Conservation (phyloP, 2,113 vertebrate genomes). For the Syngnathus scovelli region DNA sequence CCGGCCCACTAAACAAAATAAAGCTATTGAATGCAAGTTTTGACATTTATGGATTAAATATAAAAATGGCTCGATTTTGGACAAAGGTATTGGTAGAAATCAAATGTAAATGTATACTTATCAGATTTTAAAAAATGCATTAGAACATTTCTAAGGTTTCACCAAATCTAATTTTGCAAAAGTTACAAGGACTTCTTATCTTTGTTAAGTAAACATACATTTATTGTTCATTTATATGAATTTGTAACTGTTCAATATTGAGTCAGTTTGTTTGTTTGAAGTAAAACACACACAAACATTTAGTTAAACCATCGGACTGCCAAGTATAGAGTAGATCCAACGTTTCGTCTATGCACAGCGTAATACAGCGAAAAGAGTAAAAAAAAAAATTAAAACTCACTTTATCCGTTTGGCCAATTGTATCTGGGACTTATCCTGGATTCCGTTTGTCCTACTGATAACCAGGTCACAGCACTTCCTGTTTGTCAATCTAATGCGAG, state of each 20-base stretch:
- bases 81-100: too few species aligned
- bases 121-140: too few species aligned
- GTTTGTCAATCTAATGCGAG: slow-evolving; percentile 34
- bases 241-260: not conserved
- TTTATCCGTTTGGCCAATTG: slow-evolving; percentile 50
- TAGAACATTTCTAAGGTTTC: too few species aligned
- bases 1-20: not conserved
- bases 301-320: too few species aligned
- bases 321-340: not conserved
- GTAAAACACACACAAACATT: not conserved
- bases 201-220: not conserved
- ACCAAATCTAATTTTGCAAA: not conserved
- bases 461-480: slow-evolving; percentile 43
- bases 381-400: not conserved
- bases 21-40: not conserved
- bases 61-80: too few species aligned
- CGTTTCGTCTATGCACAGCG: not conserved
- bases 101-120: too few species aligned
- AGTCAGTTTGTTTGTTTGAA: not conserved
- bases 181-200: not conserved
- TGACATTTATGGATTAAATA: too few species aligned
- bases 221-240: not conserved
- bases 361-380: not conserved
- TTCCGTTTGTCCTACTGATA: slow-evolving; percentile 30
- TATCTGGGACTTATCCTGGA: slow-evolving; percentile 34